Evolutionary conservation across 2,888 invertebrate species (phyloP), one percentile per base, ranked within the genome.

Genomic region (Apotomis turbidana): DNA sequence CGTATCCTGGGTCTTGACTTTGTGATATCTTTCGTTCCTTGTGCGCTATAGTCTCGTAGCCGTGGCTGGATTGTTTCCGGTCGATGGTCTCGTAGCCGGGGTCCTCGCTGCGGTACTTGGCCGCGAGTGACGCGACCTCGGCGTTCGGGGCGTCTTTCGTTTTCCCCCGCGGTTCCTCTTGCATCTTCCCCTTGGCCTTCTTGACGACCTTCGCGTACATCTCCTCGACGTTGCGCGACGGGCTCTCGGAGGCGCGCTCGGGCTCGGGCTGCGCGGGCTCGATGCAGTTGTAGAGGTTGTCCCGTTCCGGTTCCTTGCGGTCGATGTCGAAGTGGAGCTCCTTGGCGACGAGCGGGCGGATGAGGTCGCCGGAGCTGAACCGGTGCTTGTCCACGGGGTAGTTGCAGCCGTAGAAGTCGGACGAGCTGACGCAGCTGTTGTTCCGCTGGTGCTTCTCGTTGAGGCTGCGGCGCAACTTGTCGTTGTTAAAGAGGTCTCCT

Each of bases 151-250:
- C 80, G 3, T 90, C 89, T 76, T 90, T 89, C 3, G 88, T 85
- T 41, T 85, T 85, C 71, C 89, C 77, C 9, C 79, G 75, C 10
- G 83, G 68, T 75, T 93, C 85, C 79, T 94, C 83, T 81, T 85
- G 15, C 0, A 81, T 84, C 82, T 85, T 87, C 57, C 78, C 91
- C 89, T 95, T 96, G 74, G 94, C 91, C 85, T 95, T 96, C 84
- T 97, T 97, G 82, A 95, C 95, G 27, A 97, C 97, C 92, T 97
- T 98, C 2, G 97, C 97, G 86, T 98, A 98, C 96, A 98, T 97
- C 80, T 97, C 97, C 79, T 97, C 97, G n/a, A 97, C 90, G 78
- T 96, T 96, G 76, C 95, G 95, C 36, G 95, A 94, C 0, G 95
- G 95, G 81, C 95, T 95, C 60, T 92, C 95, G 71, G 85, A 91